phyloP scores from a whole-genome alignment of 1,140 invertebrate species.

The Achatina immaculata region DNA sequence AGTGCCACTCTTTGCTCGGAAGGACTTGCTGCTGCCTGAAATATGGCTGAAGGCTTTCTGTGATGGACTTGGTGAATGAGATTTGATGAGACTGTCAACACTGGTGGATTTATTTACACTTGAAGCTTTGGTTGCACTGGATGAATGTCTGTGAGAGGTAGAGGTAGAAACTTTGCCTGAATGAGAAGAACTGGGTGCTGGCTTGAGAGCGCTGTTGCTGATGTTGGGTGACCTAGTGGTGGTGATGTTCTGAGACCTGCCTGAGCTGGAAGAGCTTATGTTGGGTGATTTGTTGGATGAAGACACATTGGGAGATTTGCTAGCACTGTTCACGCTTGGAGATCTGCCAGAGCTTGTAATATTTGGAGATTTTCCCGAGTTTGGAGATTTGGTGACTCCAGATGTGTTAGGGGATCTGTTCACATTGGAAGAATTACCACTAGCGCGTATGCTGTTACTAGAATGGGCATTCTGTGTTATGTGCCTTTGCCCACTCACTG shows the following conservation, averaged over 20 bases:
- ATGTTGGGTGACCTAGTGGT: conserved; percentile 22
- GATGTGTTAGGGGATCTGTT: conserved; percentile 19
- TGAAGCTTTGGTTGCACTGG: conserved; percentile 3
- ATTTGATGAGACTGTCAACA: neutral
- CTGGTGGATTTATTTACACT: neutral
- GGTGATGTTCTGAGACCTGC: conserved; percentile 29
- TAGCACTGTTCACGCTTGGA: conserved; percentile 20
- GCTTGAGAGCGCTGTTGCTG: neutral
- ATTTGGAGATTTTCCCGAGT: conserved; percentile 27
- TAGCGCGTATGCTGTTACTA: neutral
- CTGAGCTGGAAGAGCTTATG: conserved; percentile 11
- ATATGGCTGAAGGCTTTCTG: neutral
- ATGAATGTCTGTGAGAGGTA: conserved; percentile 5
- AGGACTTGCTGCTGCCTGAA: neutral
- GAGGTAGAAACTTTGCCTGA: neutral
- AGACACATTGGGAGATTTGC: conserved; percentile 26
- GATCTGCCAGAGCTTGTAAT: conserved; percentile 26
- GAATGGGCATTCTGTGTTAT: neutral
- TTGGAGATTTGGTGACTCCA: conserved; percentile 30
- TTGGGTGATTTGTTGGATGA: conserved; percentile 30
- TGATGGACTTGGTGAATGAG: neutral
- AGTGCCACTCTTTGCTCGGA: neutral
- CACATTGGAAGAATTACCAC: conserved; percentile 1
- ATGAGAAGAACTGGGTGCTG: neutral
- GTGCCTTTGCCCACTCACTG: conserved; percentile 21